phyloP scores from a whole-genome alignment of 2,113 vertebrate genomes.

The Ceyx melanurus region DNA sequence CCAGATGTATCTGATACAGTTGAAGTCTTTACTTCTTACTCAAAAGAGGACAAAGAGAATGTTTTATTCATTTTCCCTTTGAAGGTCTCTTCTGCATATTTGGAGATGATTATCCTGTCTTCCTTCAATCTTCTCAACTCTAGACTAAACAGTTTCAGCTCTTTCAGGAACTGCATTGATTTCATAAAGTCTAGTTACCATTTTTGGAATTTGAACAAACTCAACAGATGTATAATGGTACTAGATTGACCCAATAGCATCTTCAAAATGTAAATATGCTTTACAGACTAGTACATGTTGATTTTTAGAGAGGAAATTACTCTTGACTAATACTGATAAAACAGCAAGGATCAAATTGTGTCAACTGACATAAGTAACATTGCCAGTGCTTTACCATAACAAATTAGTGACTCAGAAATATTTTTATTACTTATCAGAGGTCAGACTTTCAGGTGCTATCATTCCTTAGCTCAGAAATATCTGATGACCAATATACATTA shows the following conservation, averaged over 20 bases:
- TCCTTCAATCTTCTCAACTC: not conserved
- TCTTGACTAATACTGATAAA: not conserved
- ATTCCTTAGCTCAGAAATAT: not conserved
- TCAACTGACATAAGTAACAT: not conserved
- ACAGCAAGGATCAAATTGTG: not conserved
- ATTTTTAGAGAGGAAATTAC: not conserved
- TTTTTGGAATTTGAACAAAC: slow-evolving; percentile 17
- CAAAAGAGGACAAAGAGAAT: not conserved
- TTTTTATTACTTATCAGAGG: not conserved
- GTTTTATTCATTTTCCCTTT: not conserved
- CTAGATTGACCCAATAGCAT: not conserved
- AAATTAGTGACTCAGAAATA: not conserved
- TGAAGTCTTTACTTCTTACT: not conserved
- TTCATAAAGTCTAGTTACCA: slow-evolving; percentile 9
- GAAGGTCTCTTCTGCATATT: slow-evolving; percentile 6
- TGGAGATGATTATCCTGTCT: slow-evolving; percentile 26
- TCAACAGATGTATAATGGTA: not conserved
- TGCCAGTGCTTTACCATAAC: not conserved
- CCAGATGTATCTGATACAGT: not conserved
- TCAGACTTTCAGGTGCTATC: not conserved
- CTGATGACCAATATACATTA: accelerated
- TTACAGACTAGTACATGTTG: not conserved
- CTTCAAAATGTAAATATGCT: slow-evolving; percentile 30
- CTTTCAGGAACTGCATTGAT: not conserved
- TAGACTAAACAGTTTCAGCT: slow-evolving; percentile 51